Evolutionary conservation across 2,888 invertebrate genomes (phyloP).

Genomic region (Phortica magna): DNA sequence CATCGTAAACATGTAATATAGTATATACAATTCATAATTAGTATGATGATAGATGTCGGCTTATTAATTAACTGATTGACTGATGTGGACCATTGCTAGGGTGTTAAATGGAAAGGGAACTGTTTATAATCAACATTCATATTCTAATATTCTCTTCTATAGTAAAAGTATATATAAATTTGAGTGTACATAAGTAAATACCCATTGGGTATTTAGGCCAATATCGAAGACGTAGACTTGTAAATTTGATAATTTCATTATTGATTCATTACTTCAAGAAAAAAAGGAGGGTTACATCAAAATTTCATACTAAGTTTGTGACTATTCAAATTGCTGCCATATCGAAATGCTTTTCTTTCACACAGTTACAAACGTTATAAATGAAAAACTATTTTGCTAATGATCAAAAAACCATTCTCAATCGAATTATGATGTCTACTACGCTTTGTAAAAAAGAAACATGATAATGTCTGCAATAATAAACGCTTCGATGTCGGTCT

Average conservation of each 20-base stretch:
- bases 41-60: not conserved
- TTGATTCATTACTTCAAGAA: no score
- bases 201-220: not conserved
- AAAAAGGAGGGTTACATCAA: no score
- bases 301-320: not conserved
- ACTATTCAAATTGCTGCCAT: not conserved
- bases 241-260: not conserved
- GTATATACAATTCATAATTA: not conserved
- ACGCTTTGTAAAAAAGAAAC: no score
- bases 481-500: not conserved
- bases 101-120: not conserved
- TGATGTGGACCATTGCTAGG: not conserved
- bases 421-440: not conserved
- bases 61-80: not conserved
- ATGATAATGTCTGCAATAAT: no score
- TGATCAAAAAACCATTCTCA: not conserved
- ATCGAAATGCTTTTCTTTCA: not conserved
- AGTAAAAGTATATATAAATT: not conserved
- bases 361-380: no score
- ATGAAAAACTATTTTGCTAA: not conserved
- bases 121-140: not conserved
- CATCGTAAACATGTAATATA: not conserved
- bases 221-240: conserved; percentile 3
- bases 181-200: not conserved
- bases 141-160: not conserved